Conservation (phyloP, 2,888 invertebrate species). For the Carcina quercana region DNA sequence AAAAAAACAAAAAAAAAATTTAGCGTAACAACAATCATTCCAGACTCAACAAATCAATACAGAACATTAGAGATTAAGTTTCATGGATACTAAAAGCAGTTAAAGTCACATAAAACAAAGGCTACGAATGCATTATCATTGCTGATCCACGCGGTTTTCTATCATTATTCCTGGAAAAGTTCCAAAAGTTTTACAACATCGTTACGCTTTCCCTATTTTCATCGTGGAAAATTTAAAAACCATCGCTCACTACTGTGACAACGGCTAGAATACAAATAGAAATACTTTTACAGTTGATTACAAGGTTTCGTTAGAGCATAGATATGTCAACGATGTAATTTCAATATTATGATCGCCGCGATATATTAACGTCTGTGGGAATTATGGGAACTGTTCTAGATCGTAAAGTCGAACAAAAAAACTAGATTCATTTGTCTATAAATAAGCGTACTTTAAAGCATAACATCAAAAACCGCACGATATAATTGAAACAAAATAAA, state of each 20-base stretch:
- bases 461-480: too few relatives aligned
- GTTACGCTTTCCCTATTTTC: slow-evolving; percentile 72
- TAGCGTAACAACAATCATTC: too few relatives aligned
- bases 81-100: slow-evolving; percentile 21
- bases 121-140: slow-evolving; percentile 43
- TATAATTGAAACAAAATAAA: too few relatives aligned
- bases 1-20: too few relatives aligned
- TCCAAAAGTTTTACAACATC: slow-evolving; percentile 64
- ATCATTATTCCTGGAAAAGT: slow-evolving; percentile 60
- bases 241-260: slow-evolving; percentile 71
- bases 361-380: too few relatives aligned
- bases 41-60: too few relatives aligned
- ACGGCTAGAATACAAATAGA: slow-evolving; percentile 66
- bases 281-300: slow-evolving; percentile 68
- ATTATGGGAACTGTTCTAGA: too few relatives aligned
- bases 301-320: slow-evolving; percentile 35
- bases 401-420: too few relatives aligned
- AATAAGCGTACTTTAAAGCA: too few relatives aligned
- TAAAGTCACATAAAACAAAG: slow-evolving; percentile 21
- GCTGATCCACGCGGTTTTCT: slow-evolving; percentile 53
- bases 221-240: slow-evolving; percentile 71
- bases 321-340: slow-evolving; percentile 5
- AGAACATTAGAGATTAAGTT: slow-evolving; percentile 10
- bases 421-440: too few relatives aligned
- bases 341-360: slow-evolving; percentile 2